Base-by-base conservation (phyloP, 2,888 invertebrate species). In the Lochmaea capreae region DNA sequence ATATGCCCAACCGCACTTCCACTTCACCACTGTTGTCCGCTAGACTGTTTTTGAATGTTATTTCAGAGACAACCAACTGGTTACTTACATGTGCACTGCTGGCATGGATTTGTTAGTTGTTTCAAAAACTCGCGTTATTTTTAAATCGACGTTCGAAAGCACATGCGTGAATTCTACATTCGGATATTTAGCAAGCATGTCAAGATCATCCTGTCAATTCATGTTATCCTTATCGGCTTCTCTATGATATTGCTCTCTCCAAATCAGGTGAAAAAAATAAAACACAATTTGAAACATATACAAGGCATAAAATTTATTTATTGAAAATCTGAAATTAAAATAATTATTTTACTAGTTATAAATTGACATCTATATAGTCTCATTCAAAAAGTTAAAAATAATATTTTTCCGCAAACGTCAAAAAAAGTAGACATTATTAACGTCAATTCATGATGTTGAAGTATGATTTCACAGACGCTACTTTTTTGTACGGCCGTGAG, bases 191-290 rank as follows among this genome's bases (percentile, higher is more conserved):
- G 12, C 57, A 66, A 67, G 39, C 58, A 58, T 67, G 67, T 67
- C 67, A 58, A 67, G 58, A 67, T 67, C 67, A 58, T 58, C 42
- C 52, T 39, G 57, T 66, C 46, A 11, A 33, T 65, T 52, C 52
- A 52, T 65, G 65, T 52, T n/a, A 16, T 16, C 16, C 16, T 54
- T 54, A 54, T 54, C 18, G n/a, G 2, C 6, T 4, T 26, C 2
- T 22, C 10, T 18, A 22, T 3, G 22, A 2, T 6, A 14, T 10
- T 22, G n/a, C n/a, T 26, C 22, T 9, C n/a, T n/a, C 8, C 57
- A 8, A n/a, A 22, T 57, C 16, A 22, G 57, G 22, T 57, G 57
- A 10, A 26, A 59, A 12, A 1, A 26, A 49, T 11, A 12, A 11
- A 3, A 3, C 42, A 11, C 22, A 9, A 26, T 14, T 26, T 22